Conservation (phyloP, 2,888 invertebrate species). For the Frankliniella fusca region DNA sequence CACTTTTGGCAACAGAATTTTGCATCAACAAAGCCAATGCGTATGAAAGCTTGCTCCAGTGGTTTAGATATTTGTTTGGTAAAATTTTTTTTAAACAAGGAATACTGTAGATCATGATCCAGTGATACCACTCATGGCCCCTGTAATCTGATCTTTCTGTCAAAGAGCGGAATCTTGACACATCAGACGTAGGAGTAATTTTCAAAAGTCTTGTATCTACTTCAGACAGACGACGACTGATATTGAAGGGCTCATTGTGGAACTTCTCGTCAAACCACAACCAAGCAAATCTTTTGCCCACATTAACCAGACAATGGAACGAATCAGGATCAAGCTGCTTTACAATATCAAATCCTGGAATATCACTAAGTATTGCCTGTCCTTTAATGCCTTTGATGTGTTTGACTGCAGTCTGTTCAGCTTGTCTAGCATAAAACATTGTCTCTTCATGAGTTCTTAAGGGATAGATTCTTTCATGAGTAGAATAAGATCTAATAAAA, state of each 20-base stretch:
- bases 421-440: background rate
- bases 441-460: background rate
- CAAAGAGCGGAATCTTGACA: background rate
- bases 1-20: background rate
- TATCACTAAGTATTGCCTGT: background rate
- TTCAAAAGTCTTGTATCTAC: background rate
- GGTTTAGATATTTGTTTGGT: background rate
- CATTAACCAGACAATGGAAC: background rate
- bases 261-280: background rate
- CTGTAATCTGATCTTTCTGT: background rate
- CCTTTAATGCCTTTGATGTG: background rate
- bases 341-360: background rate
- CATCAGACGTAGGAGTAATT: conserved; percentile 1
- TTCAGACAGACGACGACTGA: background rate
- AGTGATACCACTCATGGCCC: background rate
- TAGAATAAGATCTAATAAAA: background rate
- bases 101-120: background rate
- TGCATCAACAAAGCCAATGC: background rate
- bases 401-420: background rate
- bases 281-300: background rate
- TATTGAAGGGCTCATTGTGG: background rate
- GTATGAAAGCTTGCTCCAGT: background rate
- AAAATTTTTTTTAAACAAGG: background rate
- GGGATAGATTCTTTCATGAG: background rate
- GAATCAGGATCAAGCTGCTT: too few relatives aligned